Conservation (phyloP, 2,113 vertebrate genomes). For the Limnothrissa miodon region DNA sequence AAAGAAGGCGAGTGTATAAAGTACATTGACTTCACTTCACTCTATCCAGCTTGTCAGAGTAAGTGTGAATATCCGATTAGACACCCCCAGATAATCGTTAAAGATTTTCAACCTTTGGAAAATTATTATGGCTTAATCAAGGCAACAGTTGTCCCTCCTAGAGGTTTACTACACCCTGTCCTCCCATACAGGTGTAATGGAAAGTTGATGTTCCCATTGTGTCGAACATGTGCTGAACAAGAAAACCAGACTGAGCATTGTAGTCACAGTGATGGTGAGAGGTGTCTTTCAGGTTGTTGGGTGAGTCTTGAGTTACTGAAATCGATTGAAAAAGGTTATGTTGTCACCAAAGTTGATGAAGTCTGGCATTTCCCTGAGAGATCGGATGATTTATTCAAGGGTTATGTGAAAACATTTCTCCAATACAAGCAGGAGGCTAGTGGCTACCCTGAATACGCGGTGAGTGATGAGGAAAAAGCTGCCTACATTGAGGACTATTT, state of each 20-base stretch:
- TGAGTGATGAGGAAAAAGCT: neutral
- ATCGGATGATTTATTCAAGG: neutral
- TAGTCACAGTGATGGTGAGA: neutral
- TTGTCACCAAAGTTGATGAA: neutral
- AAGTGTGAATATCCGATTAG: neutral
- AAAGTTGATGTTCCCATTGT: neutral
- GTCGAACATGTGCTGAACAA: neutral
- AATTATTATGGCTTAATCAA: slow-evolving; percentile 19
- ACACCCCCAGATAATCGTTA: slow-evolving; percentile 6
- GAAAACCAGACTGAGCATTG: no score
- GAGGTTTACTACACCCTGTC: neutral
- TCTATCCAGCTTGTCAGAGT: slow-evolving; percentile 7
- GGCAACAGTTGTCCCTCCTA: neutral
- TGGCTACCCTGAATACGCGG: neutral
- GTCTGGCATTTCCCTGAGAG: neutral
- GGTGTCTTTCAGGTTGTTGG: neutral
- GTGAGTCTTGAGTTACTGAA: slow-evolving; percentile 11
- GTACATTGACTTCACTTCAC: neutral
- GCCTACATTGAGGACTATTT: neutral
- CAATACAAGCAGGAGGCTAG: slow-evolving; percentile 13
- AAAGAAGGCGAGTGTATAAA: neutral
- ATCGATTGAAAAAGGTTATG: neutral
- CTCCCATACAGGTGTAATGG: neutral
- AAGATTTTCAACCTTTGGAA: slow-evolving; percentile 24
- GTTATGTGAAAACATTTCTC: neutral